Evolutionary conservation across 1,140 invertebrate genomes (phyloP).

Genomic region (Pseudomyrmex sp.): DNA sequence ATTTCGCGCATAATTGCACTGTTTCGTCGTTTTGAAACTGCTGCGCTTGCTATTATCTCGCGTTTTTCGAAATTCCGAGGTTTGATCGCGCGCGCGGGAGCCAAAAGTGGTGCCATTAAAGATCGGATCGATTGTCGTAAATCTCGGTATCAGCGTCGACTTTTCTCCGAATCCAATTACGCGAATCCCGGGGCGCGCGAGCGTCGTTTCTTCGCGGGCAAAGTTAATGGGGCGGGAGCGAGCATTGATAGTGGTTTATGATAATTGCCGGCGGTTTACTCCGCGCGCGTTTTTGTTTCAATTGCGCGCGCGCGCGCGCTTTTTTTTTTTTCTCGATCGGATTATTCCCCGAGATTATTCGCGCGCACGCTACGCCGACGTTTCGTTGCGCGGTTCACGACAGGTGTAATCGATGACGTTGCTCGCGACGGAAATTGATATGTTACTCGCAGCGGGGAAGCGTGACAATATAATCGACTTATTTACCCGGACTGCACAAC

Average conservation of each 20-base stretch:
- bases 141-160: conserved; percentile 43
- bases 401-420: conserved; percentile 20
- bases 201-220: not conserved
- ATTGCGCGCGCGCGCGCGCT: not conserved
- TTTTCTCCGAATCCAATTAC: conserved; percentile 54
- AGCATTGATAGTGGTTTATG: conserved; percentile 53
- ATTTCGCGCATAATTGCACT: conserved; percentile 48
- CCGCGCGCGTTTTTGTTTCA: not conserved
- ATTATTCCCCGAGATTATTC: conserved; percentile 17
- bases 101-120: conserved; percentile 7
- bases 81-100: not conserved
- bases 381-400: conserved; percentile 4
- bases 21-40: conserved; percentile 2
- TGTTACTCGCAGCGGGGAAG: conserved; percentile 50
- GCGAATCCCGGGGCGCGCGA: conserved; percentile 26
- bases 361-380: not conserved
- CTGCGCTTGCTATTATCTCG: not conserved
- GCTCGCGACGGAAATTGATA: conserved; percentile 64
- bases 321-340: conserved; percentile 1
- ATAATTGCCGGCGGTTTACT: conserved; percentile 26
- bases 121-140: conserved; percentile 33
- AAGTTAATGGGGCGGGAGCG: conserved; percentile 38
- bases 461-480: conserved; percentile 68
- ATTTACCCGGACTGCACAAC: conserved; percentile 63
- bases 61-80: not conserved